Conservation (phyloP, 2,888 invertebrate genomes). For the Anaspis maculata region DNA sequence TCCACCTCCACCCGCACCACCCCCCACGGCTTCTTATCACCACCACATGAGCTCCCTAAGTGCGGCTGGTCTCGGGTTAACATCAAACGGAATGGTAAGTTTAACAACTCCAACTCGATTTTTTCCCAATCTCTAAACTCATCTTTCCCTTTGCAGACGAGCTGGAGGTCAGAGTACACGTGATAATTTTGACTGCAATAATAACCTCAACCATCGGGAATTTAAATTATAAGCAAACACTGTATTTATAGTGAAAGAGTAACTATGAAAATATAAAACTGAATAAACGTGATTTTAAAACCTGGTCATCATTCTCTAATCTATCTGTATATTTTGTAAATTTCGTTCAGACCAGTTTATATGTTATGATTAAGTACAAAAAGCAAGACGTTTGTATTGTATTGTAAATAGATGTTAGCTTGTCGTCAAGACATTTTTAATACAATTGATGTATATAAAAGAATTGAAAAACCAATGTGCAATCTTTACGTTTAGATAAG, state of each 20-base stretch:
- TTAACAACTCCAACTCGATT: background rate
- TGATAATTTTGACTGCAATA: conserved; percentile 50
- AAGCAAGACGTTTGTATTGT: conserved; percentile 36
- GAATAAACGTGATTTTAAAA: conserved; percentile 10
- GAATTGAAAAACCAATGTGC: conserved; percentile 32
- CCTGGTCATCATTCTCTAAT: conserved; percentile 21
- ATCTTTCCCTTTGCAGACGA: conserved; percentile 61
- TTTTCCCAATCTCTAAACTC: conserved; percentile 5
- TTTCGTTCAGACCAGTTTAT: conserved; percentile 26
- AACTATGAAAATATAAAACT: conserved; percentile 16
- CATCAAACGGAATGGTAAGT: conserved; percentile 57
- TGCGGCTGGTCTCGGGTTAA: conserved; percentile 49
- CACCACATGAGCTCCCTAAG: conserved; percentile 48
- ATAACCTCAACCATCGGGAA: conserved; percentile 21
- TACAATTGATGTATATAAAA: conserved; percentile 34
- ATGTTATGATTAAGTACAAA: conserved; percentile 41
- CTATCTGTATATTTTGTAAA: conserved; percentile 24
- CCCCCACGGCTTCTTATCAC: conserved; percentile 43
- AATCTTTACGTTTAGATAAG: conserved; percentile 26
- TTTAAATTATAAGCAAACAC: conserved; percentile 26
- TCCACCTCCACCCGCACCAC: conserved; percentile 41
- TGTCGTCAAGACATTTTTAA: conserved; percentile 37
- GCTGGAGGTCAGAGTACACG: conserved; percentile 90
- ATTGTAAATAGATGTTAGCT: conserved; percentile 40
- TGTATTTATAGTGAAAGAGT: conserved; percentile 31